Evolutionary conservation across 1,140 invertebrate species (phyloP).

Genomic region (Contarinia nasturtii): DNA sequence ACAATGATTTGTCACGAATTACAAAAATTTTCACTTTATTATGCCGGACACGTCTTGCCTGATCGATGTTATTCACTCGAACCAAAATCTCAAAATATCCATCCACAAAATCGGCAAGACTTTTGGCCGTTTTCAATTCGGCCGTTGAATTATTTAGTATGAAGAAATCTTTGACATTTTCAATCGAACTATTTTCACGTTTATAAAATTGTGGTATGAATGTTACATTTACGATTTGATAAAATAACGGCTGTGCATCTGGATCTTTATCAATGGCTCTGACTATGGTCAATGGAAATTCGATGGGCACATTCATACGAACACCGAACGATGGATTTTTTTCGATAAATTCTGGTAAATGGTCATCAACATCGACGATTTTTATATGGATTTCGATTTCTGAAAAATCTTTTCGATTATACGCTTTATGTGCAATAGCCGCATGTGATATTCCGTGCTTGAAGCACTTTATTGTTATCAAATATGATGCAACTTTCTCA

Average conservation of each 20-base stretch:
- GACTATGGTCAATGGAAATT: constrained; percentile 44
- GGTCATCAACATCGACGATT: constrained; percentile 54
- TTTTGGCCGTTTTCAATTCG: constrained; percentile 44
- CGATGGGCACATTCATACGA: constrained; percentile 51
- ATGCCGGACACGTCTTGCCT: constrained; percentile 16
- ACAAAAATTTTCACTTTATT: constrained; percentile 44
- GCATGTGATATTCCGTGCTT: constrained; percentile 29
- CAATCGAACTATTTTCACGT: constrained; percentile 21
- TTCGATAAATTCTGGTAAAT: constrained; percentile 43
- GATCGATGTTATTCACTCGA: constrained; percentile 39
- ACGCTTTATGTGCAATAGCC: constrained; percentile 17
- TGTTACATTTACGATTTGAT: constrained; percentile 38
- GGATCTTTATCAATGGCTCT: constrained; percentile 47
- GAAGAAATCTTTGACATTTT: constrained; percentile 30
- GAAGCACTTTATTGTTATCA: constrained; percentile 51
- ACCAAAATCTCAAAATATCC: constrained; percentile 43
- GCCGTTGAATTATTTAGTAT: constrained; percentile 41
- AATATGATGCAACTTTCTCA: constrained; percentile 34
- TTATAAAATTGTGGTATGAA: constrained; percentile 42
- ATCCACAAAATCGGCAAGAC: constrained; percentile 47
- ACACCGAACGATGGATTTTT: constrained; percentile 51
- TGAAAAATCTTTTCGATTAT: constrained; percentile 38
- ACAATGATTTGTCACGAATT: constrained; percentile 48
- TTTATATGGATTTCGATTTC: constrained; percentile 45
- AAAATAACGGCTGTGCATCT: constrained; percentile 39